Base-by-base conservation (phyloP, 2,888 invertebrate genomes). In the Gasteruption jaculator region DNA sequence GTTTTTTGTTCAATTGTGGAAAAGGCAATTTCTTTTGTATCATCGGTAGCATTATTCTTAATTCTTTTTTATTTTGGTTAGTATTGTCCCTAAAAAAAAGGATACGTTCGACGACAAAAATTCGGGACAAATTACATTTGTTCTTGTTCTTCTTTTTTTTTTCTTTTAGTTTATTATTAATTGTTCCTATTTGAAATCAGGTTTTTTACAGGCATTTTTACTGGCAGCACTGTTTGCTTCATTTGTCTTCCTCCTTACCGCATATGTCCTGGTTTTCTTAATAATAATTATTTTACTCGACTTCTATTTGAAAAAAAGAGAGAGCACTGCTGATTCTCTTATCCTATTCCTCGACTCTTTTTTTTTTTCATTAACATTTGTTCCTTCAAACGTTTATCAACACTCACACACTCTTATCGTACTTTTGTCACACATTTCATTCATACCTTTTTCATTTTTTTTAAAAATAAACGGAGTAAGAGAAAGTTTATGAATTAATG, bases 11-110 rank as follows among this genome's bases (percentile, higher is more conserved):
- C n/a, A 59, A 63, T 65, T 56, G 60, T 55, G n/a, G 57, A 65
- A 61, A 70, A 70, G 69, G 69, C 69, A 70, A 64, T 69, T 62
- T 54, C 61, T 59, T 70, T 70, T 70, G 69, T 70, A 70, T 70
- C 68, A 66, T 68, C 62, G 63, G 68, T 68, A 61, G n/a, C n/a
- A n/a, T n/a, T n/a, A n/a, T n/a, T n/a, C n/a, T n/a, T n/a, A n/a
- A n/a, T n/a, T n/a, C n/a, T n/a, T n/a, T n/a, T n/a, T n/a, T n/a
- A n/a, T n/a, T n/a, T n/a, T n/a, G n/a, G n/a, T n/a, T n/a, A n/a
- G n/a, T n/a, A n/a, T n/a, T n/a, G n/a, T n/a, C n/a, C n/a, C n/a
- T n/a, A n/a, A n/a, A n/a, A n/a, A n/a, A n/a, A n/a, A n/a, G n/a
- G n/a, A n/a, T n/a, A n/a, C n/a, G n/a, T n/a, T n/a, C n/a, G n/a